phyloP scores from a whole-genome alignment of 1,140 invertebrate genomes.

The Maniola jurtina region DNA sequence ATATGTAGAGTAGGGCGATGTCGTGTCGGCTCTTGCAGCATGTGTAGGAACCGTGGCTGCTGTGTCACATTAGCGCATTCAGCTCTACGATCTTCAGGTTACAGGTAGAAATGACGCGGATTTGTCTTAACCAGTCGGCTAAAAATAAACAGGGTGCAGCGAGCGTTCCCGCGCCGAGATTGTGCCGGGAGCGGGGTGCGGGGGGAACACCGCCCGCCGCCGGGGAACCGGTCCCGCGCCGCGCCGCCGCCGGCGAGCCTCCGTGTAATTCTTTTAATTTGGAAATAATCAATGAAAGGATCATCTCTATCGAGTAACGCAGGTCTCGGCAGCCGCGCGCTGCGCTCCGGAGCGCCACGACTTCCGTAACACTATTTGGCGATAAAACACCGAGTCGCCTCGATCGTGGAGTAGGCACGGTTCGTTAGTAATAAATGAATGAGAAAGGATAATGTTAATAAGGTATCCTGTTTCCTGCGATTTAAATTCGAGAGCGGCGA shows the following conservation, averaged over 20 bases:
- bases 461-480: conserved; percentile 7
- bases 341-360: neutral
- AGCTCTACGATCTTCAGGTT: conserved; percentile 21
- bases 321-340: no score
- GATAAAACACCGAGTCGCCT: no score
- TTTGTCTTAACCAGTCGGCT: conserved; percentile 58
- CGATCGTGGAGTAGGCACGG: no score
- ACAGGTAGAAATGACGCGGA: conserved; percentile 45
- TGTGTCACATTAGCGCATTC: no score
- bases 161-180: conserved; percentile 43
- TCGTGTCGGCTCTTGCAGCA: no score
- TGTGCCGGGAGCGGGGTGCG: conserved; percentile 31
- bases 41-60: no score
- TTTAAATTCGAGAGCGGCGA: conserved; percentile 1
- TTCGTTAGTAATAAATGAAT: no score
- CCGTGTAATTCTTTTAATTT: conserved; percentile 39
- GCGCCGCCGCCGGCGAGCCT: conserved; percentile 18
- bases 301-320: neutral
- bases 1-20: no score
- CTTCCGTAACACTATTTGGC: neutral
- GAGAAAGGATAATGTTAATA: neutral
- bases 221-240: conserved; percentile 21
- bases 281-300: conserved; percentile 36
- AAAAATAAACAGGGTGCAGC: conserved; percentile 58
- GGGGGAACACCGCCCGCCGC: conserved; percentile 15